Base-by-base conservation (phyloP, 2,797 vertebrate species). In the Botia almorhae region DNA sequence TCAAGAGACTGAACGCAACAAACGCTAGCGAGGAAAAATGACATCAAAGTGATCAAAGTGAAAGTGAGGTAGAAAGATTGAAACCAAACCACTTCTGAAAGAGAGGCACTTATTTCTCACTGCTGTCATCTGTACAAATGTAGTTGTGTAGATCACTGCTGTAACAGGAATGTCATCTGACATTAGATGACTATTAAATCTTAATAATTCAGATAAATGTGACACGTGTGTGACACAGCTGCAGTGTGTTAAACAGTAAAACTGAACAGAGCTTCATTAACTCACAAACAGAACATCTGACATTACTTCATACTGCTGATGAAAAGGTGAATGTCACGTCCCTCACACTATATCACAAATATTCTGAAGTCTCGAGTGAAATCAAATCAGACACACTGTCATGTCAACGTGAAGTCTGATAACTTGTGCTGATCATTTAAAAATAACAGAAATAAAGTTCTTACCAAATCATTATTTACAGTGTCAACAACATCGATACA, bases 41-140 rank as follows among this genome's bases (percentile, higher is more conserved):
- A 72, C 48, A 33, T 63, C 8, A 75, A 36, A 68, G 63, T 10
- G 5, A 71, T 53, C 2, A 29, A 4, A 29, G 1, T 29, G 51
- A 21, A 17, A 36, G 69, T 81, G 84, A 85, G 84, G 84, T 85
- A 85, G 84, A 65, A 78, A 81, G 74, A 78, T 51, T 67, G 53
- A 72, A 71, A 7, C 58, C 39, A 36, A 58, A 33, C 36, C 0
- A 16, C 3, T 33, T 39, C 17, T 43, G 26, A 11, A 4, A 74
- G 17, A n/a, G n/a, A 29, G 39, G 16, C 51, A 65, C 46, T 48
- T 2, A 12, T 21, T 19, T 58, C 8, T 21, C 56, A 11, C 19
- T 21, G 19, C 3, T 1, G 19, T 23, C 2, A 2, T 11, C 5
- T 29, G 13, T 26, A 68, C 33, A 13, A 60, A 56, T 4, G 7